Conservation (phyloP, 2,888 invertebrate genomes). For the Drosophila nr. medialis region DNA sequence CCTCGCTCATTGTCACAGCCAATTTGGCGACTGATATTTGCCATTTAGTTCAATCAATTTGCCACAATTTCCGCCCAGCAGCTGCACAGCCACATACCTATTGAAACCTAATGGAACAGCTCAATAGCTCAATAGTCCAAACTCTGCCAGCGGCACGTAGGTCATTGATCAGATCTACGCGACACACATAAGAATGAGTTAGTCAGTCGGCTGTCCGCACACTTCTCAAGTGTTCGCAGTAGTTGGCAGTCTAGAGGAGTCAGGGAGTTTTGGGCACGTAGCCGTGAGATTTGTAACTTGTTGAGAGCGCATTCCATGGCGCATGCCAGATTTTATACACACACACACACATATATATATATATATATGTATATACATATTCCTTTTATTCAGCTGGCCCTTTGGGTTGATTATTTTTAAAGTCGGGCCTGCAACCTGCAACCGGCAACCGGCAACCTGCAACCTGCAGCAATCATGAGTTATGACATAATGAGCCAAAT, state of each 20-base stretch:
- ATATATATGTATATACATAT: neutral
- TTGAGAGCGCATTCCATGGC: constrained; percentile 56
- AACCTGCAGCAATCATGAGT: constrained; percentile 62
- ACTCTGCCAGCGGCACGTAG: constrained; percentile 69
- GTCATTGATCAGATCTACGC: constrained; percentile 83
- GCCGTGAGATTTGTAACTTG: constrained; percentile 62
- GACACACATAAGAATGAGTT: constrained; percentile 80
- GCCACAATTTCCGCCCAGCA: constrained; percentile 70
- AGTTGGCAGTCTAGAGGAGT: constrained; percentile 1
- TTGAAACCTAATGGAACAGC: constrained; percentile 75
- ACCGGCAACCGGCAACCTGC: constrained; percentile 38
- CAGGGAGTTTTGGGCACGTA: constrained; percentile 52
- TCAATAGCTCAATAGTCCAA: constrained; percentile 49
- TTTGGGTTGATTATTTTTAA: constrained; percentile 62
- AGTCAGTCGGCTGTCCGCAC: constrained; percentile 42
- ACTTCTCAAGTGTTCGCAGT: neutral
- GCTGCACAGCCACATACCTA: constrained; percentile 38
- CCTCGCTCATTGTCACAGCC: constrained; percentile 68
- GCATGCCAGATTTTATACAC: constrained; percentile 58
- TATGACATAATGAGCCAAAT: constrained; percentile 65
- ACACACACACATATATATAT: constrained; percentile 15
- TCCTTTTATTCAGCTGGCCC: neutral
- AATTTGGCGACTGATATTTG: constrained; percentile 74
- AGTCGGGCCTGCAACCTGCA: constrained; percentile 29
- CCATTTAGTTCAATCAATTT: constrained; percentile 80